phyloP scores from a whole-genome alignment of 1,140 invertebrate species.

The Acromyrmex echinatior region DNA sequence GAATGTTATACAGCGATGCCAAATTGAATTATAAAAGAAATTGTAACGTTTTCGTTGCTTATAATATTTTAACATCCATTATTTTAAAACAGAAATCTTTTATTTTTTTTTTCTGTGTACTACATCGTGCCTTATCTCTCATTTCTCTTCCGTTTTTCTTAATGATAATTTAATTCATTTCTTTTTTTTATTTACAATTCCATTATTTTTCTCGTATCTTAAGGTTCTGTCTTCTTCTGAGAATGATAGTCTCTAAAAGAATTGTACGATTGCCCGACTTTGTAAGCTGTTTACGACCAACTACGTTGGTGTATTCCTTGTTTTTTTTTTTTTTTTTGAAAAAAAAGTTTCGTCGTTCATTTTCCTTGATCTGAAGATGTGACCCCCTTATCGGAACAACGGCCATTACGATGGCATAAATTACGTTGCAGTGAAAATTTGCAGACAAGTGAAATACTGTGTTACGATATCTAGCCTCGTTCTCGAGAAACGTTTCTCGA shows the following conservation, averaged over 20 bases:
- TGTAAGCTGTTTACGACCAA: constrained; percentile 27
- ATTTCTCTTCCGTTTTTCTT: background rate
- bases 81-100: background rate
- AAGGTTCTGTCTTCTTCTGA: background rate
- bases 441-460: background rate
- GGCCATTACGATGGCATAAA: constrained; percentile 16
- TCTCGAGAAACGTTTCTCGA: constrained; percentile 5
- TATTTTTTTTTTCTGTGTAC: background rate
- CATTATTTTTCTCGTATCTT: constrained; percentile 48
- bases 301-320: background rate
- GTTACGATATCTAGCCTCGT: constrained; percentile 34
- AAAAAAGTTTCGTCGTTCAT: constrained; percentile 11
- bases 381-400: constrained; percentile 20
- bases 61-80: background rate
- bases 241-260: constrained; percentile 15
- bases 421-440: constrained; percentile 39
- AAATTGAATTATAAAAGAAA: background rate
- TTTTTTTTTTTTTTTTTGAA: background rate
- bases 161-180: constrained; percentile 18
- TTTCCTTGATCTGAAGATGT: constrained; percentile 38
- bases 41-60: background rate
- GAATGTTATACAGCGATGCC: background rate
- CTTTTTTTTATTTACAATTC: constrained; percentile 21
- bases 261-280: background rate
- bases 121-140: no score